These are phyloP conservation scores for Halcyon chelicuti DNA, from an alignment of 2,797 vertebrate species.

Conservation along the genomic window DNA sequence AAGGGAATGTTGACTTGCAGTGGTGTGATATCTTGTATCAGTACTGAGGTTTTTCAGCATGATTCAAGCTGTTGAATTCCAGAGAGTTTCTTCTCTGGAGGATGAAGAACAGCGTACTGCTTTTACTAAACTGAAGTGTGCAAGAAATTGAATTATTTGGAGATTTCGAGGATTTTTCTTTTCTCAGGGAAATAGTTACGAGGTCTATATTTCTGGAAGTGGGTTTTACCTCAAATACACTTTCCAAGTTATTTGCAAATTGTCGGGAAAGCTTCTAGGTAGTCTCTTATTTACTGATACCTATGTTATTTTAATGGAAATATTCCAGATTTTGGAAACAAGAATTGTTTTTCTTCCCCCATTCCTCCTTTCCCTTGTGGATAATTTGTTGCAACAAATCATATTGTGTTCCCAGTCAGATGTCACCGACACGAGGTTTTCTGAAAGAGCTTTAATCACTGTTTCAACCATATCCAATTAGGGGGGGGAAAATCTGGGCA, in stretches of 20 bases:
- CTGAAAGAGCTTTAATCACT: constrained; percentile 44
- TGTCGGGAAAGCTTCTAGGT: not conserved
- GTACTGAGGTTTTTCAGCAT: not conserved
- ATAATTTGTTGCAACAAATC: constrained; percentile 43
- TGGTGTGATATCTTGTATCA: fast-evolving
- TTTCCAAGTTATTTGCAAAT: not conserved
- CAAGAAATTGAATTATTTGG: not conserved
- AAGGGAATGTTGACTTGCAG: not conserved
- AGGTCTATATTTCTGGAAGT: not conserved
- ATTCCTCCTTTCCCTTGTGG: not conserved
- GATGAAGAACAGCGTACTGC: not conserved
- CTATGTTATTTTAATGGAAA: not conserved
- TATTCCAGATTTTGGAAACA: not conserved
- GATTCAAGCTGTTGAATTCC: not conserved
- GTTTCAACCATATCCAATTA: constrained; percentile 29
- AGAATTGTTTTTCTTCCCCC: not conserved
- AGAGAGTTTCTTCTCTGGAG: not conserved
- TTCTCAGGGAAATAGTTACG: not conserved
- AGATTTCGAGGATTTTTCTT: not conserved
- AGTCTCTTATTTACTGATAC: not conserved
- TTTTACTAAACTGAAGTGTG: not conserved
- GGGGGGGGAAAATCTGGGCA: not conserved
- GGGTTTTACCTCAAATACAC: not conserved
- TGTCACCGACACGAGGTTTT: constrained; percentile 19
- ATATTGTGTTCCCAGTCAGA: constrained; percentile 39